Conservation (phyloP, 2,797 vertebrate species). For the Neosilurus mollespiculum region DNA sequence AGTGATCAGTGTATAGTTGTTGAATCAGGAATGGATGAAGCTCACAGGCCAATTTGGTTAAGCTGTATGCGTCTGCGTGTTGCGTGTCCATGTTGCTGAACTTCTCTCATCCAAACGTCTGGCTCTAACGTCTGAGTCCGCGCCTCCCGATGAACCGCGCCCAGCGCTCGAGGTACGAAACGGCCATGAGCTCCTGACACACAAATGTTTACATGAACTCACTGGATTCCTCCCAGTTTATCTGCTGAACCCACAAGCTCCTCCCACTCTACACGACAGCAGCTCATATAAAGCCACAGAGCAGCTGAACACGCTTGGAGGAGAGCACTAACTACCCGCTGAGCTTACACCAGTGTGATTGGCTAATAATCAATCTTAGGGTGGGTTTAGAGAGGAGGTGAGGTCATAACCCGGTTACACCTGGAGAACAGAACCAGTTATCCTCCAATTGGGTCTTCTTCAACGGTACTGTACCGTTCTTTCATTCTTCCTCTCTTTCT, state of each 20-base stretch:
- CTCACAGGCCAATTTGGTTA: conserved; percentile 78
- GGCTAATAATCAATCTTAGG: not conserved
- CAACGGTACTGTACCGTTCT: not conserved
- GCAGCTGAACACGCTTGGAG: not conserved
- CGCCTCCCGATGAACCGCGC: conserved; percentile 74
- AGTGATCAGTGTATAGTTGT: too few relatives aligned
- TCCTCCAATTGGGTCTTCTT: not conserved
- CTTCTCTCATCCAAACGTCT: conserved; percentile 84
- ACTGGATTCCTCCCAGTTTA: not conserved
- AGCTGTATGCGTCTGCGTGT: conserved; percentile 78
- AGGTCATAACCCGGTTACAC: not conserved
- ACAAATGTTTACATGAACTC: not conserved
- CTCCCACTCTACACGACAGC: not conserved
- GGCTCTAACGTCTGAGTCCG: conserved; percentile 89
- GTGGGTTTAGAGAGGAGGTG: not conserved
- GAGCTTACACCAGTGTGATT: not conserved
- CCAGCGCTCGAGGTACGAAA: conserved; percentile 72
- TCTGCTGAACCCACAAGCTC: not conserved
- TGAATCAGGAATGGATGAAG: not conserved
- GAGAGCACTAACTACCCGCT: not conserved
- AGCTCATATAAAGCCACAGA: not conserved
- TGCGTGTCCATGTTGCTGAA: conserved; percentile 78
- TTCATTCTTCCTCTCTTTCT: not conserved
- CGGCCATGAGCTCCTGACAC: conserved; percentile 84
- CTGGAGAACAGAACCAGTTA: not conserved